Base-by-base conservation (phyloP, 2,113 vertebrate species). In the Anas platyrhynchos region DNA sequence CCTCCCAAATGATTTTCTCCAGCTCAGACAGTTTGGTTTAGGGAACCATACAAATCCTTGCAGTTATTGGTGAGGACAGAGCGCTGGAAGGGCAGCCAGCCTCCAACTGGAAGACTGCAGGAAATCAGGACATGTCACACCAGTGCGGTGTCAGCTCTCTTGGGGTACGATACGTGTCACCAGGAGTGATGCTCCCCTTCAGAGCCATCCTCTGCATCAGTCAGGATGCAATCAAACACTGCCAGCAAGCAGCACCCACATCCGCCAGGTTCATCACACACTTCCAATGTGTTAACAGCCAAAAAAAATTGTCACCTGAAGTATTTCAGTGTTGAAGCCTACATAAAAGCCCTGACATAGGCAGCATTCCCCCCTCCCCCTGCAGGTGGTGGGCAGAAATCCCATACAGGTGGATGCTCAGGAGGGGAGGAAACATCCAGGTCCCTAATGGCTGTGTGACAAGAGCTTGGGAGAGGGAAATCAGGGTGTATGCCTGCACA, bases 141-240 rank as follows among this genome's bases (percentile, higher is more conserved):
- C n/a, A 87, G 65, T 9, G 1, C 2, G 10, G 62, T 41, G 44
- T 20, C 62, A 72, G 36, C 65, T 92, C 31, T 0, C 32, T 56
- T 22, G 8, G 25, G 36, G 18, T 50, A 31, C 46, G 55, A 58
- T 22, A 32, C 0, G 0, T 3, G 23, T 55, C 38, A 38, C n/a
- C 34, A 38, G 65, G 11, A 72, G 54, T 1, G 7, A 44, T 31
- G 59, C 7, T 83, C 4, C 55, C 48, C 38, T 48, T 43, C 38
- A 52, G 25, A 38, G 22, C 66, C 52, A 27, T 13, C 31, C 46
- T 43, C 83, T 12, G 1, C 66, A 23, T 32, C 56, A 18, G 4
- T 1, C 55, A 43, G 61, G 46, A 67, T 29, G 44, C 22, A 2
- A 23, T 36, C 72, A 52, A 41, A 21, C n/a, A 4, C 31, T 36